Percentiles rank a stretch among this genome's conserved stretches.
Evolutionary conservation across 2,113 vertebrate species (phyloP).

Genomic region (Aramus guarauna): DNA sequence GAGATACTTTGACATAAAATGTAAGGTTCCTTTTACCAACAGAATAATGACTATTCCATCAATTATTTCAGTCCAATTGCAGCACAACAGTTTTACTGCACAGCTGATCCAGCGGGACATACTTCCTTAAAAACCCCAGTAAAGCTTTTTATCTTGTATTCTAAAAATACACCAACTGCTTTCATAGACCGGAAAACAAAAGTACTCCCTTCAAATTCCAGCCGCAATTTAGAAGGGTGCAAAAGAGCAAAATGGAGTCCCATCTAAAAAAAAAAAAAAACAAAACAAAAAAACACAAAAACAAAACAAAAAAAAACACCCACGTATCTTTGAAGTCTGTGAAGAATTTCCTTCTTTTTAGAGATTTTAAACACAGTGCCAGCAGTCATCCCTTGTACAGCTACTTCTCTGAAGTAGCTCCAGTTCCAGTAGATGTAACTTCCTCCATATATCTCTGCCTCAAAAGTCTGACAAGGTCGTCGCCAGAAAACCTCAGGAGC

Average conservation of each 20-base stretch:
- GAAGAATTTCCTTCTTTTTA: conserved; percentile 31
- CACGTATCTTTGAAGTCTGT: conserved; percentile 41
- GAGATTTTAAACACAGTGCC: background rate
- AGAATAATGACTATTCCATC: background rate
- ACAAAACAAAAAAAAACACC: too few relatives aligned
- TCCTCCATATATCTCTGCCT: conserved; percentile 27
- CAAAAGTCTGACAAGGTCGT: background rate
- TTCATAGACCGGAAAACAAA: background rate
- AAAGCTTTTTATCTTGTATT: conserved; percentile 16
- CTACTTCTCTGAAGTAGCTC: conserved; percentile 48
- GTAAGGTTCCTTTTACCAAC: background rate
- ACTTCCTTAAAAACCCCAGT: background rate
- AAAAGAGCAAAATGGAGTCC: conserved; percentile 24
- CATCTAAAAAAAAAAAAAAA: background rate
- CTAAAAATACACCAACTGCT: conserved; percentile 25
- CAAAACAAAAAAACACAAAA: too few relatives aligned
- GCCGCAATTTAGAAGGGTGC: background rate
- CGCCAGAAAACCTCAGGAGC: background rate
- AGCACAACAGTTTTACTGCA: background rate
- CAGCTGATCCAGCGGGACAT: background rate
- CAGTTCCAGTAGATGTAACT: conserved; percentile 27
- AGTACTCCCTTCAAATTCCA: conserved; percentile 39
- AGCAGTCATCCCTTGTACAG: background rate
- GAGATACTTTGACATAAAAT: background rate
- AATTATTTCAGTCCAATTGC: background rate